A percentile compares a stretch with the other conserved stretches of the same genome.
Conservation (phyloP, 1,140 invertebrate species). For the Pseudomyrmex cubaensis region DNA sequence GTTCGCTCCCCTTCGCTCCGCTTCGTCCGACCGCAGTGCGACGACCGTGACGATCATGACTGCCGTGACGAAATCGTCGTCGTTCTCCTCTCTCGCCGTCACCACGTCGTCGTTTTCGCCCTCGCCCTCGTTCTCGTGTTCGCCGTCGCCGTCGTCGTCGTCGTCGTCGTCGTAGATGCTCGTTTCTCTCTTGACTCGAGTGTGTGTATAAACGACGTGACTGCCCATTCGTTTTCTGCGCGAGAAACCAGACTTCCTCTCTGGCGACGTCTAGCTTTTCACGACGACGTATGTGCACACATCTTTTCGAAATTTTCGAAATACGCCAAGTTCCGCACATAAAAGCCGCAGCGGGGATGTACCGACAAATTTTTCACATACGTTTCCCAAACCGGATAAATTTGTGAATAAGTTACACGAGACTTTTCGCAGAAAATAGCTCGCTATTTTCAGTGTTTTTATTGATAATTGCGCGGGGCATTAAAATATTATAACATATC, state of each 20-base stretch:
- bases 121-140: not conserved
- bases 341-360: not conserved
- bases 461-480: conserved; percentile 4
- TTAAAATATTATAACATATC: conserved; percentile 27
- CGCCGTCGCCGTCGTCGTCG: conserved; percentile 4
- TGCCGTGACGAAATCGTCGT: conserved; percentile 70
- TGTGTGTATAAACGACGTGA: conserved; percentile 43
- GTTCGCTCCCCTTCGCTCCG: conserved; percentile 32
- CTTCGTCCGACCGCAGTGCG: conserved; percentile 45
- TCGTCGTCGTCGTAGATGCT: not conserved
- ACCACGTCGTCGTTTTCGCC: conserved; percentile 39
- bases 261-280: conserved; percentile 12
- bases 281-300: no score
- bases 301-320: not conserved
- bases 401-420: not conserved
- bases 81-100: conserved; percentile 23
- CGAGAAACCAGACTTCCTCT: conserved; percentile 62
- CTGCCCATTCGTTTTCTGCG: conserved; percentile 65
- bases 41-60: conserved; percentile 65
- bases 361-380: not conserved
- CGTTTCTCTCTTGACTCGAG: conserved; percentile 28
- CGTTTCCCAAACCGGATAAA: conserved; percentile 13
- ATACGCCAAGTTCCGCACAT: not conserved
- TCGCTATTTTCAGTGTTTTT: not conserved
- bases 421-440: conserved; percentile 14